These are phyloP conservation scores for Latrodectus geometricus DNA, from an alignment of 1,140 invertebrate species.

Conservation along the genomic window DNA sequence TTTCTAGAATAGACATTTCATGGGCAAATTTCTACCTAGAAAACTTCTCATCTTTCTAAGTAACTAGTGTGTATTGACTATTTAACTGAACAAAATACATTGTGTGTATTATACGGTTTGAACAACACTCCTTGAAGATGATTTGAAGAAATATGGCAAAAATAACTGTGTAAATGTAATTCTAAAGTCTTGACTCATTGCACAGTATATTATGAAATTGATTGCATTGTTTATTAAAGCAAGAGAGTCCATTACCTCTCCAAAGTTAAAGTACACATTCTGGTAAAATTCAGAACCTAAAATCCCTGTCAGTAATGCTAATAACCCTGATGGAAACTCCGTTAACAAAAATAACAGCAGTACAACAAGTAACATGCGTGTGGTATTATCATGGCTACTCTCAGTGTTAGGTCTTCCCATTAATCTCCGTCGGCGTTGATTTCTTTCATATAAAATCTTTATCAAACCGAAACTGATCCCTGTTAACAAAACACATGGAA, in stretches of 20 bases:
- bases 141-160: constrained; percentile 35
- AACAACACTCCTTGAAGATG: too few species aligned
- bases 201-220: constrained; percentile 94
- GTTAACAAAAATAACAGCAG: constrained; percentile 73
- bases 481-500: constrained; percentile 85
- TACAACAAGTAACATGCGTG: constrained; percentile 89
- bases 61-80: too few species aligned
- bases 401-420: constrained; percentile 69
- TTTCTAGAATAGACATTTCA: too few species aligned
- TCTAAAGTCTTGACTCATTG: constrained; percentile 93
- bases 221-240: constrained; percentile 91
- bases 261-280: constrained; percentile 80
- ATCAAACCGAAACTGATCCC: constrained; percentile 85
- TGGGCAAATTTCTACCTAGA: too few species aligned
- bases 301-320: constrained; percentile 80
- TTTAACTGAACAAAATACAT: too few species aligned
- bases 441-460: constrained; percentile 72
- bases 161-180: constrained; percentile 85
- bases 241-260: constrained; percentile 86
- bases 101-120: too few species aligned
- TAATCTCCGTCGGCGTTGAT: constrained; percentile 77
- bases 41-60: too few species aligned
- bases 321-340: constrained; percentile 83
- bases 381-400: constrained; percentile 79
- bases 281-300: constrained; percentile 80